phyloP scores from a whole-genome alignment of 2,113 vertebrate genomes.

The Hemiscyllium ocellatum region DNA sequence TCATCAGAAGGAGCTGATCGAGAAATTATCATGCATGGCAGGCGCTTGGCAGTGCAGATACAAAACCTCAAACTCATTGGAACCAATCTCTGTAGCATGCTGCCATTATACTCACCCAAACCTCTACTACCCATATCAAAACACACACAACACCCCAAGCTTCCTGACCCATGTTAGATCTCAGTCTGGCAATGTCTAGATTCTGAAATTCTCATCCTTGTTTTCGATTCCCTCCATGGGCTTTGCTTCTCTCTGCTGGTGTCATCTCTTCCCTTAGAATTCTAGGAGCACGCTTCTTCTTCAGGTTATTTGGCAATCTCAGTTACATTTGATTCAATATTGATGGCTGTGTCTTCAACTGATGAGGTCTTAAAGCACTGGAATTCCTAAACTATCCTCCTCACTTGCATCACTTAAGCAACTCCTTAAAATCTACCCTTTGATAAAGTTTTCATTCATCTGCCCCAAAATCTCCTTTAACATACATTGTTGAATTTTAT shows the following conservation, averaged over 20 bases:
- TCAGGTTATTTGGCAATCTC: not conserved
- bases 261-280: not conserved
- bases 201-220: not conserved
- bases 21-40: not conserved
- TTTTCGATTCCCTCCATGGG: not conserved
- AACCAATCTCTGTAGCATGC: not conserved
- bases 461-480: not conserved
- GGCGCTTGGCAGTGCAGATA: not conserved
- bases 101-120: not conserved
- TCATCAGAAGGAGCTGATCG: not conserved
- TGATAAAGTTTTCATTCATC: not conserved
- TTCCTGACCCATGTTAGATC: not conserved
- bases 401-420: not conserved
- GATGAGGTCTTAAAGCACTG: not conserved
- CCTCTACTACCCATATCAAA: not conserved
- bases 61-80: not conserved
- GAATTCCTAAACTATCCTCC: not conserved
- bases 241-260: not conserved
- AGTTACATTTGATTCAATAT: not conserved
- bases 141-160: not conserved
- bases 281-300: not conserved
- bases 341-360: not conserved
- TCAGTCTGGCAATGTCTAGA: not conserved
- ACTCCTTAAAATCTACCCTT: not conserved
- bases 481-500: not conserved